Evolutionary conservation across 2,888 invertebrate genomes (phyloP).

Genomic region (Acanthacorydalis orientalis): DNA sequence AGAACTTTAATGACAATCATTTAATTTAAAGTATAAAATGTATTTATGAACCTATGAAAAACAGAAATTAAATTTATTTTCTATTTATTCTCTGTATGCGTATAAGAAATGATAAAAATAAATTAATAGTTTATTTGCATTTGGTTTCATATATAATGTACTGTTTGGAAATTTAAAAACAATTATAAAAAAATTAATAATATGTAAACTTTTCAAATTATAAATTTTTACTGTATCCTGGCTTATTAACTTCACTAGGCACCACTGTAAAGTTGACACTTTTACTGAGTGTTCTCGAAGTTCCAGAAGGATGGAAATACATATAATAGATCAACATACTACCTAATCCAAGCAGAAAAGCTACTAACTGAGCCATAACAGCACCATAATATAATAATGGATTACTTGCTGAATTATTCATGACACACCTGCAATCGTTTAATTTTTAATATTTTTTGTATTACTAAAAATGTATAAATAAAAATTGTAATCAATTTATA

Average conservation of each 20-base stretch:
- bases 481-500: constrained; percentile 12
- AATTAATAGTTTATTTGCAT: no score
- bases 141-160: neutral
- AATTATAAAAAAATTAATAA: neutral
- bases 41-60: no score
- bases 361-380: constrained; percentile 22
- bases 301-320: constrained; percentile 25
- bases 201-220: neutral
- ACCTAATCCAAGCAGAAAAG: constrained; percentile 23
- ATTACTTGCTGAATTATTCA: constrained; percentile 23
- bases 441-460: neutral
- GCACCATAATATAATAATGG: constrained; percentile 26
- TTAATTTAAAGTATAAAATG: no score
- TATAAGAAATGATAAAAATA: no score
- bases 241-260: constrained; percentile 12
- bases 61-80: no score
- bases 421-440: constrained; percentile 23
- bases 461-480: constrained; percentile 3
- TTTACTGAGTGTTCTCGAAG: constrained; percentile 2
- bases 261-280: neutral
- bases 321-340: constrained; percentile 28
- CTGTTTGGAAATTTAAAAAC: neutral
- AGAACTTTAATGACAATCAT: no score
- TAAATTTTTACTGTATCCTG: constrained; percentile 19
- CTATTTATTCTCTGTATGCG: no score